Conservation (phyloP, 2,888 invertebrate species). For the Troides helena region DNA sequence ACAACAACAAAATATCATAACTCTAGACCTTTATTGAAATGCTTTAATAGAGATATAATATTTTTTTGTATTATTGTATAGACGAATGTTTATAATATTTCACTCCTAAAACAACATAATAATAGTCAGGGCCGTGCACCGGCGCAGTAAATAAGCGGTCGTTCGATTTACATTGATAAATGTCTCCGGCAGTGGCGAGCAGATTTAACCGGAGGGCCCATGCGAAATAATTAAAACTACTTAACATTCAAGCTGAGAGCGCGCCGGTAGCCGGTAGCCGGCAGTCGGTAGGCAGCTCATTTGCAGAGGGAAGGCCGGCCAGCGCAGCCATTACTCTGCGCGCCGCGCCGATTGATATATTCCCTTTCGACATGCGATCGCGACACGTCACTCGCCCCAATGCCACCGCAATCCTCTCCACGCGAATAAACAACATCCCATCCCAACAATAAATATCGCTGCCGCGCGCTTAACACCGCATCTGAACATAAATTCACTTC, state of each 20-base stretch:
- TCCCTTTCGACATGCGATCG: slow-evolving; percentile 74
- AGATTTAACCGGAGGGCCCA: slow-evolving; percentile 60
- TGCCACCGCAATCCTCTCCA: slow-evolving; percentile 35
- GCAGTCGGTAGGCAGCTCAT: slow-evolving; percentile 61
- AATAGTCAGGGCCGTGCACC: slow-evolving; percentile 49
- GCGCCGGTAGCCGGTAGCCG: slow-evolving; percentile 39
- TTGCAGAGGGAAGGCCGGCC: slow-evolving; percentile 44
- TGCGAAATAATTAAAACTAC: slow-evolving; percentile 78
- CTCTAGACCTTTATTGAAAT: not conserved
- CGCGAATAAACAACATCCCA: slow-evolving; percentile 52
- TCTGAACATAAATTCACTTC: slow-evolving; percentile 62
- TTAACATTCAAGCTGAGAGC: slow-evolving; percentile 76
- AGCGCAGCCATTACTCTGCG: slow-evolving; percentile 65
- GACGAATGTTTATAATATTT: slow-evolving; percentile 16
- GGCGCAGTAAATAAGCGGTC: slow-evolving; percentile 45
- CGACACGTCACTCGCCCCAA: slow-evolving; percentile 67
- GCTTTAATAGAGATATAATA: not conserved
- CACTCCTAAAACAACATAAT: slow-evolving; percentile 46
- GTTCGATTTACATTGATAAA: slow-evolving; percentile 57
- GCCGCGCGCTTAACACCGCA: slow-evolving; percentile 56
- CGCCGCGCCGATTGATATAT: slow-evolving; percentile 71
- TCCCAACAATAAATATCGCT: slow-evolving; percentile 60
- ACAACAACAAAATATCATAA: not conserved
- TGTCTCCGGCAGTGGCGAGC: slow-evolving; percentile 53
- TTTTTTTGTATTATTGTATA: slow-evolving; percentile 4